These are phyloP conservation scores for Battus philenor DNA, from an alignment of 1,140 invertebrate species.

Conservation along the genomic window DNA sequence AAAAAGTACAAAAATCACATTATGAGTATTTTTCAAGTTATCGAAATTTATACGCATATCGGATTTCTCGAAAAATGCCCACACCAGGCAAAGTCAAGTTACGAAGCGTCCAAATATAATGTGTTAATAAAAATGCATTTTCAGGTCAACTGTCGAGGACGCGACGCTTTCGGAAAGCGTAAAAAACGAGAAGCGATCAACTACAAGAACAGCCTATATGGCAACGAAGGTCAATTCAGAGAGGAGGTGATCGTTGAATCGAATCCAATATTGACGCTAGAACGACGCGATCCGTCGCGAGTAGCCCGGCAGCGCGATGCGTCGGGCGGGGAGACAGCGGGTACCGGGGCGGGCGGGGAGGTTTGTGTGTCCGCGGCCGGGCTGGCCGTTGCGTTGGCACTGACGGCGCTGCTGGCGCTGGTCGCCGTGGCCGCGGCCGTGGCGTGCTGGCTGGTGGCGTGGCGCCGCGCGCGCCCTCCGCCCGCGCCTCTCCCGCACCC, in stretches of 20 bases:
- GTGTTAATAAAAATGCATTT: neutral
- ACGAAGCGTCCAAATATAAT: no score
- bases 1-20: no score
- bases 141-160: conserved; percentile 93
- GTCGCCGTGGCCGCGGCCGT: conserved; percentile 95
- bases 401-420: conserved; percentile 92
- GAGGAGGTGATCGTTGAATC: conserved; percentile 96
- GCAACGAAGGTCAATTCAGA: conserved; percentile 86
- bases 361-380: conserved; percentile 96
- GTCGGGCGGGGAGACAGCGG: conserved; percentile 34
- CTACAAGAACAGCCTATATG: conserved; percentile 69
- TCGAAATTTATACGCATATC: no score
- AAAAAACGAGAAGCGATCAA: conserved; percentile 82
- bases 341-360: conserved; percentile 78
- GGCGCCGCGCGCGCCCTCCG: conserved; percentile 88
- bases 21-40: no score
- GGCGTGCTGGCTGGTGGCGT: conserved; percentile 96
- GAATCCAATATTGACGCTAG: conserved; percentile 92
- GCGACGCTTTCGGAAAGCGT: conserved; percentile 90
- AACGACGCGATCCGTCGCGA: conserved; percentile 83
- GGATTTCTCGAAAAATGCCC: no score
- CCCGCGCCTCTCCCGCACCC: conserved; percentile 94
- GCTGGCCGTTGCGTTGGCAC: conserved; percentile 92
- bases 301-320: conserved; percentile 75
- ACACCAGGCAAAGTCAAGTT: no score